Base-by-base conservation (phyloP, 2,888 invertebrate species). In the Polyploca ridens region DNA sequence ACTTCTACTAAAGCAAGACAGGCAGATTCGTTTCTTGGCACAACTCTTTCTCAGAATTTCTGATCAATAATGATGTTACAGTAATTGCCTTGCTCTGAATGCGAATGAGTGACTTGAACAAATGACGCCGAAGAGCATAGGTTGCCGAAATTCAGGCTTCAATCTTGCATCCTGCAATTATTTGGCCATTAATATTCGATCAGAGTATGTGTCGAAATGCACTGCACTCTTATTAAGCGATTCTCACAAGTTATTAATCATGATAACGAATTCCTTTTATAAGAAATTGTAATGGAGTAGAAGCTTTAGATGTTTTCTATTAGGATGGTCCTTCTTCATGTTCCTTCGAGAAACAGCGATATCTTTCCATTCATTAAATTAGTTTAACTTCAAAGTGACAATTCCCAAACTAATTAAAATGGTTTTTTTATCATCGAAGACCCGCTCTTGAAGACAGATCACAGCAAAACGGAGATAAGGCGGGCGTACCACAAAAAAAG, bases 161-260 rank as follows among this genome's bases (percentile, higher is more conserved):
- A 76, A 78, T 81, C 72, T 75, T 70, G 69, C 70, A 75, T 75
- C 78, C 72, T 70, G 78, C 83, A 88, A 89, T 90, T 89, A 89
- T 86, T 81, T 79, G 64, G 64, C 77, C 85, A 89, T 90, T 84
- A 88, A 86, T 87, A 85, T 84, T 85, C 84, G 79, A 86, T 85
- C 84, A 82, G 79, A 82, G 70, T 73, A 77, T 72, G 70, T 73
- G 78, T 77, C 76, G 74, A 79, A 78, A 76, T 54, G 19, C 72
- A 65, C 70, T 66, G 67, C 69, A 66, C 57, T 44, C 62, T 59
- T 63, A 69, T 67, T 67, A 66, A 64, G 38, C 35, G 58, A 62
- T n/a, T 58, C 63, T 41, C 61, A 27, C 54, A 62, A 66, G 67
- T 65, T 65, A 73, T 73, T 67, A 71, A 73, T 70, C 70, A 69